phyloP scores from a whole-genome alignment of 2,113 vertebrate genomes.

The Prunella himalayana region DNA sequence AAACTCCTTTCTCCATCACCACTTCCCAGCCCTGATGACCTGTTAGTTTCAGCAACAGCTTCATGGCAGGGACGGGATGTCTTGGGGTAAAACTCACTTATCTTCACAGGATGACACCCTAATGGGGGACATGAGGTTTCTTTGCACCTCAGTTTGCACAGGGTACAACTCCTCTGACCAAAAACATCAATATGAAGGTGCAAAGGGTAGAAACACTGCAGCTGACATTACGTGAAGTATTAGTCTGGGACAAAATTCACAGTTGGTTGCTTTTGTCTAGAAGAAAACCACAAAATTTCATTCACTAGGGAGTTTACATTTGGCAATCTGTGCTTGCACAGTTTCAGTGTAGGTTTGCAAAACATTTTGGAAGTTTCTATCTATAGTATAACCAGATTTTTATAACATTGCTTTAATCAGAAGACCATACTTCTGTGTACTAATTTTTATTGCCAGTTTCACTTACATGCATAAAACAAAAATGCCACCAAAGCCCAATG shows the following conservation, averaged over 20 bases:
- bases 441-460: conserved; percentile 23
- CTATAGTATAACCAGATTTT: background rate
- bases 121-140: background rate
- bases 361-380: background rate
- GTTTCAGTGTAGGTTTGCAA: background rate
- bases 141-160: background rate
- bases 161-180: background rate
- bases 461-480: background rate
- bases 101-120: background rate
- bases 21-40: background rate
- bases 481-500: background rate
- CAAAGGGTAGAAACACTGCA: background rate
- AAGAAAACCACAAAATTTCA: background rate
- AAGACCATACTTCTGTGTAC: background rate
- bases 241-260: background rate
- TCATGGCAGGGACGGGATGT: background rate
- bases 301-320: background rate
- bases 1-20: background rate
- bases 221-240: background rate
- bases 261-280: background rate
- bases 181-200: background rate
- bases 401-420: background rate
- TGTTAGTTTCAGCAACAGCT: background rate
- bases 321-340: background rate
- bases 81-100: background rate